Base-by-base conservation (phyloP, 2,113 vertebrate species). In the Petromus typicus region DNA sequence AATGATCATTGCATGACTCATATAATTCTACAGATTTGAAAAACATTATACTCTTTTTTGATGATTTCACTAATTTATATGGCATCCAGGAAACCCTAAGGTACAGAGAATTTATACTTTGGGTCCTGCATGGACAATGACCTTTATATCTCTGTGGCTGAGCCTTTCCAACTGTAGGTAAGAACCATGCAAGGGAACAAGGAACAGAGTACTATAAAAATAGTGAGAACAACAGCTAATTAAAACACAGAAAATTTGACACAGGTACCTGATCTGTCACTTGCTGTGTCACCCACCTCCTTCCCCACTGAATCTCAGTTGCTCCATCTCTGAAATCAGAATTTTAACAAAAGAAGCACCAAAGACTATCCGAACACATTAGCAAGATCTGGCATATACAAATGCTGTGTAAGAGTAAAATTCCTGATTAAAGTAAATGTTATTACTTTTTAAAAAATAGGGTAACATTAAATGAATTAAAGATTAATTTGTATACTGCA, bases 321-420 rank as follows among this genome's bases (percentile, higher is more conserved):
- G 37, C 23, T 67, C 3, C 25, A 63, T 17, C 71, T 95, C 76
- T 86, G 73, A 75, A 95, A 45, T 48, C 27, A 25, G 5, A 11
- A 4, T 48, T 48, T 7, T 34, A 80, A 34, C 1, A 27, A 71
- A 92, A 71, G 16, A 2, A 73, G 23, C 10, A 90, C 3, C 12
- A 81, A 69, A 25, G 8, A 7, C 5, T 48, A 23, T 56, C 20
- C 20, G 11, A 71, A 63, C 8, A 25, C 11, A 57, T 93, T 57
- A 73, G 30, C 51, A 79, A 94, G 14, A 84, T 48, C 27, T 75
- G 0, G 0, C n/a, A 57, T 40, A 1, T 40, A 57, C 85, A 89
- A 94, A 64, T 91, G 14, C 11, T 89, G 63, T 71, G 8, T 37
- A 90, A 64, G 32, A 91, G 14, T 71, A 90, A 76, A 40, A 88